Evolutionary conservation across 2,113 vertebrate genomes (phyloP), one percentile per base, ranked within the genome.

Genomic region (Ophiodon elongatus): DNA sequence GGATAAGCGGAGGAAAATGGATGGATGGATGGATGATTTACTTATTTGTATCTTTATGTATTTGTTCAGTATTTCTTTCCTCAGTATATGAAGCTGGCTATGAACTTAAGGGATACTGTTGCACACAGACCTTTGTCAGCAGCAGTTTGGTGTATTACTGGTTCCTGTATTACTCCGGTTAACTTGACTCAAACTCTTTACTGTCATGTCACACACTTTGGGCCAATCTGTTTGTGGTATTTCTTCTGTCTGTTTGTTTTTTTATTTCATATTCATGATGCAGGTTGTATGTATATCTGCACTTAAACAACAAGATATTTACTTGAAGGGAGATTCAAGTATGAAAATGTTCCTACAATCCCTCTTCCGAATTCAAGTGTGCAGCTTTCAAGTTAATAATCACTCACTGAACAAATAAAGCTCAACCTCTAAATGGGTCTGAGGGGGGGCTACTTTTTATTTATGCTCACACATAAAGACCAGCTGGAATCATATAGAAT

Each of bases 361-460:
- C 15, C 8, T 47, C 31, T 13, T 57, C 3, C 39, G 31, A 79
- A 80, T 64, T 64, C 60, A 52, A 57, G 72, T n/a, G 78, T 70
- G 39, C 25, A 39, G 3, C 21, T 74, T 64, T 75, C 47, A 50
- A 37, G 91, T 95, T 94, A 93, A 94, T 94, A 75, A 92, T 95
- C 88, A 75, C 57, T 88, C 80, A 88, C 62, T 86, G 65, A 88
- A 80, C 85, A 94, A 93, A 94, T 82, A 91, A 57, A 69, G 27
- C 43, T 37, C 4, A 47, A 76, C 62, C 65, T 33, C 6, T 10
- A 59, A 73, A 47, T 1, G 2, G 4, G n/a, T 60, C 5, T 5
- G 14, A 0, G 1, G 1, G 17, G 9, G 17, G n/a, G 13, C 9
- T n/a, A 19, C 21, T 37, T 41, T 37, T 2, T 4, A 54, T 10